A percentile compares a stretch with the other conserved stretches of the same genome.
These are phyloP conservation scores for Bubalus kerabau DNA, from an alignment of 2,113 vertebrate genomes.

Conservation along the genomic window DNA sequence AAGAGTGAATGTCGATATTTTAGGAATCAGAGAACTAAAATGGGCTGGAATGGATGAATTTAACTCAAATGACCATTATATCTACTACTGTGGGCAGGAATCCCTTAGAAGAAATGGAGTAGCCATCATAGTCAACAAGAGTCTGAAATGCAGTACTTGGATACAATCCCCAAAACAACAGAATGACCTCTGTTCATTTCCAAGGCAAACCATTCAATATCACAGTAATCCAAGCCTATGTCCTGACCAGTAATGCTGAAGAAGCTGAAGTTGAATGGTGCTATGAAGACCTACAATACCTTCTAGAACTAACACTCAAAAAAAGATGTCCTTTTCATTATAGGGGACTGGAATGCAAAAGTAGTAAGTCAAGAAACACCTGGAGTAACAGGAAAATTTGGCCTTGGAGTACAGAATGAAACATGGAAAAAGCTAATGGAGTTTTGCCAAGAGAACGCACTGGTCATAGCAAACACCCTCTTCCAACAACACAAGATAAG, in stretches of 20 bases:
- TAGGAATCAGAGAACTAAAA: neutral
- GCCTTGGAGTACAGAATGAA: neutral
- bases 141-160: neutral
- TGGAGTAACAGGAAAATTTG: neutral
- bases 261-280: neutral
- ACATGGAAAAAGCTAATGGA: neutral
- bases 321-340: neutral
- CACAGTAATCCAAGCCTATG: neutral
- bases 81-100: neutral
- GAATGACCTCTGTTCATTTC: neutral
- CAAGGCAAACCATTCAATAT: neutral
- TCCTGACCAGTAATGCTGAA: neutral
- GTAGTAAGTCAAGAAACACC: neutral
- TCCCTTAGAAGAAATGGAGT: neutral
- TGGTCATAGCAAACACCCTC: neutral
- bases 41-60: neutral
- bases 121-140: neutral
- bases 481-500: neutral
- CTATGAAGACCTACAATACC: neutral
- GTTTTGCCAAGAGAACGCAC: neutral
- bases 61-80: neutral
- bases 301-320: neutral
- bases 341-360: neutral
- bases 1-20: neutral
- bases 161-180: neutral